A percentile compares a stretch with the other conserved stretches of the same genome.
Conservation (phyloP, 2,888 invertebrate genomes). For the Ophioninae sp. region DNA sequence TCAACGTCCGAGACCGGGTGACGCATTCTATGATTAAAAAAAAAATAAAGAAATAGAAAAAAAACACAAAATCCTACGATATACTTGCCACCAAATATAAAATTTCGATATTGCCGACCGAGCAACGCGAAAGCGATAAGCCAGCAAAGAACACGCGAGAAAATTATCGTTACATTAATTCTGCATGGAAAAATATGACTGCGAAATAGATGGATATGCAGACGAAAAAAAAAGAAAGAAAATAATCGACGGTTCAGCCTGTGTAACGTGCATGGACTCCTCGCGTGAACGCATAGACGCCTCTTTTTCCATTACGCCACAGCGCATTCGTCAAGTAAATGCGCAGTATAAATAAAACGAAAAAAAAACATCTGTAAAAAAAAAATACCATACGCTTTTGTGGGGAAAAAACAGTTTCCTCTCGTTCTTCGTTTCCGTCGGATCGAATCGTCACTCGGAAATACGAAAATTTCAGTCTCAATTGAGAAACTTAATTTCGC, state of each 20-base stretch:
- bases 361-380: neutral
- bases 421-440: neutral
- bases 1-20: too few relatives aligned
- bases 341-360: neutral
- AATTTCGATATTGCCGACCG: neutral
- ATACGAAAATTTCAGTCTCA: too few relatives aligned
- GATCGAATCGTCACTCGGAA: too few relatives aligned
- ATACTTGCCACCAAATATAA: neutral
- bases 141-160: neutral
- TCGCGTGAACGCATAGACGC: slow-evolving; percentile 12
- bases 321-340: neutral
- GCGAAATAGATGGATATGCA: neutral
- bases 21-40: too few relatives aligned
- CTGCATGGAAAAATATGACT: neutral
- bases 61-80: neutral
- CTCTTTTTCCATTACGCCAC: neutral
- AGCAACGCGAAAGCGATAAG: too few relatives aligned
- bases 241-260: neutral
- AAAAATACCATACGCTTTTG: neutral
- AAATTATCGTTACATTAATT: neutral
- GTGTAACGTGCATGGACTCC: slow-evolving; percentile 8
- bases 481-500: too few relatives aligned
- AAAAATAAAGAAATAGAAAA: neutral
- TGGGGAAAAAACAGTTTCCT: neutral
- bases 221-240: neutral